phyloP scores from a whole-genome alignment of 2,888 invertebrate species.

The Cheilosia vulpina region DNA sequence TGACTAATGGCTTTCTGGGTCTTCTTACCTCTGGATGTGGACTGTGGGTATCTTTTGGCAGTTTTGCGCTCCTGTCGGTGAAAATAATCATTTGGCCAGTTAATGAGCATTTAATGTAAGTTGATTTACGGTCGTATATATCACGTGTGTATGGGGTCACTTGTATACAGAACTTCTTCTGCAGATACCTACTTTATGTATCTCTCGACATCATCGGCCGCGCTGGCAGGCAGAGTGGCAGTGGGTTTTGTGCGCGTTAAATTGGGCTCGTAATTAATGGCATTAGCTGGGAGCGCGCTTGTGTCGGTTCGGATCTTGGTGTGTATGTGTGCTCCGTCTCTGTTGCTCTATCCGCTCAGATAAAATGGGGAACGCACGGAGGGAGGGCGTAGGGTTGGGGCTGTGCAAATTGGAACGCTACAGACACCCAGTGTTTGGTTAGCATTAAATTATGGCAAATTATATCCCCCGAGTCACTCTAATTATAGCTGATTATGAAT shows the following conservation, averaged over 20 bases:
- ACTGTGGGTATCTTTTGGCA: conserved; percentile 45
- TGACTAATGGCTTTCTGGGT: conserved; percentile 70
- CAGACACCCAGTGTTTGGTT: conserved; percentile 67
- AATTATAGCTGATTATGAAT: conserved; percentile 73
- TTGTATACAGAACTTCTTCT: conserved; percentile 17
- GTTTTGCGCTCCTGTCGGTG: conserved; percentile 46
- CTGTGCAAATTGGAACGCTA: conserved; percentile 42
- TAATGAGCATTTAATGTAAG: conserved; percentile 77
- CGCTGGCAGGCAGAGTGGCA: not conserved
- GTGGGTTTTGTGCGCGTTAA: conserved; percentile 76
- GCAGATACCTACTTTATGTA: conserved; percentile 28
- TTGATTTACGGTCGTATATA: conserved; percentile 64
- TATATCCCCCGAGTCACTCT: conserved; percentile 64
- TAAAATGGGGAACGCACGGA: conserved; percentile 35
- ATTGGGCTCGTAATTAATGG: conserved; percentile 78
- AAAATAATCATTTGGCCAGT: conserved; percentile 74
- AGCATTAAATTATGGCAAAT: conserved; percentile 72
- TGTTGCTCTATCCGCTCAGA: conserved; percentile 11
- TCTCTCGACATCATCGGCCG: not conserved
- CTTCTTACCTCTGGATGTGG: conserved; percentile 3
- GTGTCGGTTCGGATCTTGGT: not conserved
- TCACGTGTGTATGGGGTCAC: conserved; percentile 53
- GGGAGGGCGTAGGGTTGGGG: not conserved
- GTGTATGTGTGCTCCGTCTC: conserved; percentile 1
- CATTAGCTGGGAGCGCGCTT: conserved; percentile 68